Evolutionary conservation across 2,113 vertebrate species (phyloP).

Genomic region (Serilophus lunatus): DNA sequence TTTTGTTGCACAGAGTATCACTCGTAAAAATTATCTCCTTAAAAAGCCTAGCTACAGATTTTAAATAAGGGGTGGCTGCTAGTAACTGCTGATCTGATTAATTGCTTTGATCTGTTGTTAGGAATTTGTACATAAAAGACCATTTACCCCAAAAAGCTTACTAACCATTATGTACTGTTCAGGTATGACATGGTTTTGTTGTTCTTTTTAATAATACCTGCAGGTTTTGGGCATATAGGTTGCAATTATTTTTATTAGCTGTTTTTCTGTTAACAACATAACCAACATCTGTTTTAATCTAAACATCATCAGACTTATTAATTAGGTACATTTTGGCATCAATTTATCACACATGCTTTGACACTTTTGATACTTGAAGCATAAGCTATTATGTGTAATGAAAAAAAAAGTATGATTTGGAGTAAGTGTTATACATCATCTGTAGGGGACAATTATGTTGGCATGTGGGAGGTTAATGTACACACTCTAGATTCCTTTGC

Average conservation of each 20-base stretch:
- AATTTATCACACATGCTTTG: conserved; percentile 65
- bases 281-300: conserved; percentile 65
- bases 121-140: background rate
- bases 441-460: conserved; percentile 70
- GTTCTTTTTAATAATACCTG: conserved; percentile 43
- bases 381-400: conserved; percentile 58
- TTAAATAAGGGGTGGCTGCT: background rate
- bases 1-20: background rate
- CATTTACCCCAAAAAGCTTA: background rate
- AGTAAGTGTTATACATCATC: conserved; percentile 67
- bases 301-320: conserved; percentile 67
- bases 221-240: conserved; percentile 12
- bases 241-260: conserved; percentile 69
- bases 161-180: background rate
- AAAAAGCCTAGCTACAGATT: background rate
- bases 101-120: conserved; percentile 3
- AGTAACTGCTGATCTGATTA: background rate
- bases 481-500: conserved; percentile 68
- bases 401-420: conserved; percentile 66
- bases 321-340: conserved; percentile 68
- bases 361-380: conserved; percentile 60
- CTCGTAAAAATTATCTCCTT: background rate
- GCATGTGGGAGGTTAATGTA: conserved; percentile 73
- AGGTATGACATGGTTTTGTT: conserved; percentile 2
- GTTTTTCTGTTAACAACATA: conserved; percentile 49